Base-by-base conservation (phyloP, 2,113 vertebrate genomes). In the Tragelaphus strepsiceros region DNA sequence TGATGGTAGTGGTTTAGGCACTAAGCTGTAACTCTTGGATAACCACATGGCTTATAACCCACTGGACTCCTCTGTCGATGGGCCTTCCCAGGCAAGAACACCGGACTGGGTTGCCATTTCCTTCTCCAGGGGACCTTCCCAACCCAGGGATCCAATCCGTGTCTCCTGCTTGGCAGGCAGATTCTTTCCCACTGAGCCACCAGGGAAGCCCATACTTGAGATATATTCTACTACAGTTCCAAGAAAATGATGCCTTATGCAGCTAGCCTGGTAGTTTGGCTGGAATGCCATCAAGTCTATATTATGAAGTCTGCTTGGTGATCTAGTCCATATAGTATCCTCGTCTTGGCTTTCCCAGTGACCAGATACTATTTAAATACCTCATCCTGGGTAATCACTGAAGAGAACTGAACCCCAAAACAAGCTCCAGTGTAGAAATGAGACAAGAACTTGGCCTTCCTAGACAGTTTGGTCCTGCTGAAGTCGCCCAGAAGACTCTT, bases 171-270 rank as follows among this genome's bases (percentile, higher is more conserved):
- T 24, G 22, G 35, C 35, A 77, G 39, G 35, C 35, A 77, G 71
- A 26, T 7, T 77, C 22, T 43, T 77, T 13, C 35, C 71, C 11
- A 11, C 1, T 14, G 35, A 77, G 39, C 71, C 12, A 2, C 67
- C 11, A 74, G 67, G 21, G 67, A 74, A 74, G 21, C 21, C 67
- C 35, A 39, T 3, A 13, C 21, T 35, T 11, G 64, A 71, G 64
- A 35, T 71, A 35, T 35, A 35, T 77, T 82, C 12, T 5, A 35
- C 7, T 16, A 0, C 4, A 28, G 1, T 53, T 30, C 28, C 51
- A 30, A 54, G 32, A 24, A 53, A 39, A n/a, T 0, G 2, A 1
- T 2, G 19, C 11, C 22, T 46, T 14, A 13, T 6, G 2, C 19
- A 10, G 39, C 32, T 2, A 2, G 16, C 4, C 4, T 17, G 43